phyloP scores from a whole-genome alignment of 1,140 invertebrate genomes.

The Calliopsis andreniformis region DNA sequence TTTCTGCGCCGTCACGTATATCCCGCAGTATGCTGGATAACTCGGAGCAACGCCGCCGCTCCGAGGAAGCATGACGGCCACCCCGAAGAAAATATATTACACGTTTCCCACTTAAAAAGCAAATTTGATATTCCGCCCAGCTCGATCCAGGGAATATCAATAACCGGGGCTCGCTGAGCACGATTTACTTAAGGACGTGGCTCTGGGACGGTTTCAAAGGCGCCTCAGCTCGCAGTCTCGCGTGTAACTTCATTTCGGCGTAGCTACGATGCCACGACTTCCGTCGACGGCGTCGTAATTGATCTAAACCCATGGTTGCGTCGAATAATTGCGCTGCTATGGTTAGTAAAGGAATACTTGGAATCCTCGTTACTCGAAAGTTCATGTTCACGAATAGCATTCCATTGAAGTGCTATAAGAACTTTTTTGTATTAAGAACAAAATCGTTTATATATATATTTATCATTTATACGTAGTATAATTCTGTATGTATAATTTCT shows the following conservation, averaged over 20 bases:
- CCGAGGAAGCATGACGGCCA: not conserved
- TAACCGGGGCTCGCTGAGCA: conserved; percentile 4
- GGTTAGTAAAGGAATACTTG: too few relatives aligned
- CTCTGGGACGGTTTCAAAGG: not conserved
- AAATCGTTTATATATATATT: too few relatives aligned
- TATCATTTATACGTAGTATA: too few relatives aligned
- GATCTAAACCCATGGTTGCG: not conserved
- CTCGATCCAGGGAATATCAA: conserved; percentile 36
- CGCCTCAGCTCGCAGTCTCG: not conserved
- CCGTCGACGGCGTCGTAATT: not conserved
- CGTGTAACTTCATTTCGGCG: not conserved
- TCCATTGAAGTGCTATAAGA: too few relatives aligned
- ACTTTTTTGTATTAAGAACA: too few relatives aligned
- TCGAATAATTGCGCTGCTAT: too few relatives aligned
- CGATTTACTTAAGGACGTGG: conserved; percentile 18
- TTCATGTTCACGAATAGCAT: too few relatives aligned
- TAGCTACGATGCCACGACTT: not conserved
- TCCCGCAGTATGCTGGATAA: conserved; percentile 30
- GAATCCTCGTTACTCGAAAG: too few relatives aligned
- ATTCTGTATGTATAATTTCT: too few relatives aligned
- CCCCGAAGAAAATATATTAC: conserved; percentile 42
- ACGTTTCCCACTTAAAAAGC: conserved; percentile 44
- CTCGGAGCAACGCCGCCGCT: not conserved
- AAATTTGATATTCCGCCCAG: conserved; percentile 40
- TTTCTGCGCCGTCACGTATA: conserved; percentile 50